phyloP scores from a whole-genome alignment of 2,888 invertebrate species.

The Euphydryas editha region DNA sequence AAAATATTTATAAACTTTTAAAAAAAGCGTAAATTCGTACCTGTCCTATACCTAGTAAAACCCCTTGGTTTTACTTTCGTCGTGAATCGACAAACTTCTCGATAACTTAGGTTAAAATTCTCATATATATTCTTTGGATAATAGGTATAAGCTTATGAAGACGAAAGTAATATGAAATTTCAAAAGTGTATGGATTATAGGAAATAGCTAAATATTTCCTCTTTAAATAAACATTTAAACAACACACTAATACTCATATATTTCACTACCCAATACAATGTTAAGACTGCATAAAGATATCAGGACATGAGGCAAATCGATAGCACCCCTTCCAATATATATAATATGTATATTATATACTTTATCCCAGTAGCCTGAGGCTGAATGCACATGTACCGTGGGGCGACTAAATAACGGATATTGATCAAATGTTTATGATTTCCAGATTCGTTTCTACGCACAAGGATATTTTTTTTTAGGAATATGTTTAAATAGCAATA shows the following conservation, averaged over 20 bases:
- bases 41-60: too few relatives aligned
- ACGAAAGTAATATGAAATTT: too few relatives aligned
- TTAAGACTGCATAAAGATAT: not conserved
- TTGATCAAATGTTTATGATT: conserved; percentile 57
- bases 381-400: conserved; percentile 42
- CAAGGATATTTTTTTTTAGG: not conserved
- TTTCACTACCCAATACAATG: not conserved
- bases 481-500: not conserved
- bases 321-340: conserved; percentile 21
- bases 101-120: too few relatives aligned
- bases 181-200: too few relatives aligned
- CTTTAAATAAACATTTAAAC: too few relatives aligned
- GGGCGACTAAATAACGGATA: conserved; percentile 67
- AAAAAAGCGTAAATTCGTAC: too few relatives aligned
- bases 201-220: too few relatives aligned
- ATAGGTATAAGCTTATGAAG: too few relatives aligned
- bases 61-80: too few relatives aligned
- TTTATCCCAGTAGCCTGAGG: conserved; percentile 40
- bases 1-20: too few relatives aligned
- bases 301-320: conserved; percentile 7
- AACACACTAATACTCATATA: not conserved
- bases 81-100: too few relatives aligned
- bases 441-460: conserved; percentile 42
- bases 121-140: too few relatives aligned
- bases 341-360: conserved; percentile 23